Evolutionary conservation across 2,113 vertebrate species (phyloP).

Genomic region (Mesitornis unicolor): DNA sequence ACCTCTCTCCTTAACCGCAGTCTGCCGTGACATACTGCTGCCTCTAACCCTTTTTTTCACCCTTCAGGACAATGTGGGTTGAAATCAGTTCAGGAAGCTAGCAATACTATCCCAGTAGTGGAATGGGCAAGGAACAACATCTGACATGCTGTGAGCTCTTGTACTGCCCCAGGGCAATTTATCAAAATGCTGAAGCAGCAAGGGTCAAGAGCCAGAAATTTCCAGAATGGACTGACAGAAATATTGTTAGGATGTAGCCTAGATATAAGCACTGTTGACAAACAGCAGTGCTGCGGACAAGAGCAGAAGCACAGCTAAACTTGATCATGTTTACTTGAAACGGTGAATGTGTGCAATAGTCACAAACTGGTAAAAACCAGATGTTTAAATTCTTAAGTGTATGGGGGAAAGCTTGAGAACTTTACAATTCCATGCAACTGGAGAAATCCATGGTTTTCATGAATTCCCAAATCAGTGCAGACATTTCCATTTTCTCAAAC

Average conservation of each 20-base stretch:
- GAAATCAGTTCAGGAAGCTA: not conserved
- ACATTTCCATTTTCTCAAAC: not conserved
- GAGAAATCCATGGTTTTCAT: not conserved
- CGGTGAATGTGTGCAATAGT: accelerated
- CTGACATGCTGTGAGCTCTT: not conserved
- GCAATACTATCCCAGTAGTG: not conserved
- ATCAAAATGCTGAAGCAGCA: not conserved
- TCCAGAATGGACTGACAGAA: not conserved
- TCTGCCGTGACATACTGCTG: not conserved
- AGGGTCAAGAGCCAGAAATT: not conserved
- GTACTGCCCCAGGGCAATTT: not conserved
- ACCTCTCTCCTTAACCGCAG: not conserved
- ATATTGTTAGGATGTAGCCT: not conserved
- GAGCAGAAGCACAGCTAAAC: not conserved
- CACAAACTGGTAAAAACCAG: not conserved
- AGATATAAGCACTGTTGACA: not conserved
- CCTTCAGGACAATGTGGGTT: accelerated
- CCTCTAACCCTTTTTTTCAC: not conserved
- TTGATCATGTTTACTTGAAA: not conserved
- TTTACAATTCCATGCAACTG: not conserved
- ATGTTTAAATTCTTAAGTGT: not conserved
- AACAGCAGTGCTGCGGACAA: not conserved
- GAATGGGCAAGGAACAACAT: not conserved
- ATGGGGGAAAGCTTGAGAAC: not conserved
- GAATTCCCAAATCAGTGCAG: not conserved